Percentiles rank a stretch among this genome's conserved stretches.
These are phyloP conservation scores for Rambutsinella grinnellia DNA, from an alignment of 2,888 invertebrate genomes.

Conservation along the genomic window DNA sequence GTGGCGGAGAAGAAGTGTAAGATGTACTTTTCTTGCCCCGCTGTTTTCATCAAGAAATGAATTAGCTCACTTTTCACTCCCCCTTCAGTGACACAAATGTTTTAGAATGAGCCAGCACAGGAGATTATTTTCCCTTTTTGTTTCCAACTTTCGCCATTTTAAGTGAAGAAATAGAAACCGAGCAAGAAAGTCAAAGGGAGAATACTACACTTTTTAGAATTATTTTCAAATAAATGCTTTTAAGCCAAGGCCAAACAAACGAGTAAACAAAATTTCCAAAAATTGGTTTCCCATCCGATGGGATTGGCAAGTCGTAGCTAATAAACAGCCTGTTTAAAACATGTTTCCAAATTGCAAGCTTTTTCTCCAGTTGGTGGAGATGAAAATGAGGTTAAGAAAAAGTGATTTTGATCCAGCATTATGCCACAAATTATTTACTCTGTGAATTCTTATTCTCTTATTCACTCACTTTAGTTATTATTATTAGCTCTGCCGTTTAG, in stretches of 20 bases:
- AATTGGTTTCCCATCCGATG: too few relatives aligned
- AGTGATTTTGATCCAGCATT: too few relatives aligned
- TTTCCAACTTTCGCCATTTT: neutral
- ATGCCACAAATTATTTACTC: too few relatives aligned
- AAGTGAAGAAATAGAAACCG: too few relatives aligned
- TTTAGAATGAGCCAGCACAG: neutral
- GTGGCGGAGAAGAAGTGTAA: too few relatives aligned
- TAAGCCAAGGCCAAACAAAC: neutral
- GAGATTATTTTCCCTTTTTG: neutral
- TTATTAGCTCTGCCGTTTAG: too few relatives aligned
- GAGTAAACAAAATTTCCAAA: too few relatives aligned
- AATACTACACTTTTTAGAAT: neutral
- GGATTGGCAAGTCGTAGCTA: too few relatives aligned
- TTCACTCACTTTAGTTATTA: too few relatives aligned
- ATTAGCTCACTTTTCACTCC: slow-evolving; percentile 33
- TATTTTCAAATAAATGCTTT: neutral
- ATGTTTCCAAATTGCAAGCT: neutral
- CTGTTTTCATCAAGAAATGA: slow-evolving; percentile 17
- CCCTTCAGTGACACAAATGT: neutral
- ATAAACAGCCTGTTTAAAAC: neutral
- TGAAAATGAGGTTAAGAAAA: too few relatives aligned
- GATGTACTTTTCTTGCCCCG: neutral
- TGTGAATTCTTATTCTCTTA: too few relatives aligned
- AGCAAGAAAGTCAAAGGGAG: neutral
- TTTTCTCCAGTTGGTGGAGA: neutral